Percentiles rank a stretch among this genome's conserved stretches.
phyloP scores from a whole-genome alignment of 2,113 vertebrate species.

The Diadophis punctatus region DNA sequence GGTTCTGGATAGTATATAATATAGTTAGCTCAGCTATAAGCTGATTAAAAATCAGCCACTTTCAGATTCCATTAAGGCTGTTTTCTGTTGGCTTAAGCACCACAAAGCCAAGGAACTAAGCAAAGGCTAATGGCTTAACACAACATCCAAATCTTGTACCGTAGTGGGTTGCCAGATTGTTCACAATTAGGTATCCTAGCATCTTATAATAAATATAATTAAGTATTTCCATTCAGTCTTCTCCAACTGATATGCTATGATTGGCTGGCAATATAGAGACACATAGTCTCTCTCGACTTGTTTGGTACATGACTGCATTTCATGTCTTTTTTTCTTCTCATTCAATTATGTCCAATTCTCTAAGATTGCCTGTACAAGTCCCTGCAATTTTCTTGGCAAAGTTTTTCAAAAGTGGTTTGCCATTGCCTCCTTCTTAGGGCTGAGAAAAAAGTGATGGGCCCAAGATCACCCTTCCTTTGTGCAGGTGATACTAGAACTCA shows the following conservation, averaged over 20 bases:
- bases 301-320: background rate
- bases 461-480: background rate
- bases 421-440: background rate
- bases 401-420: background rate
- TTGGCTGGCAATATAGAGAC: background rate
- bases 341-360: background rate
- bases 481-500: background rate
- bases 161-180: background rate
- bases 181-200: background rate
- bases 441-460: background rate
- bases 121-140: background rate
- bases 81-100: background rate
- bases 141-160: background rate
- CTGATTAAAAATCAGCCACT: background rate
- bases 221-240: background rate
- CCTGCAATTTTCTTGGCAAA: background rate
- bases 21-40: background rate
- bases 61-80: background rate
- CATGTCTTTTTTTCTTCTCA: background rate
- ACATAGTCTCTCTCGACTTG: background rate
- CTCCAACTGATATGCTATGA: background rate
- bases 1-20: background rate
- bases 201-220: background rate
- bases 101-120: background rate
- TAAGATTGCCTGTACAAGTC: background rate